phyloP scores from a whole-genome alignment of 1,140 invertebrate genomes.

The Leptinotarsa undecemlineata region DNA sequence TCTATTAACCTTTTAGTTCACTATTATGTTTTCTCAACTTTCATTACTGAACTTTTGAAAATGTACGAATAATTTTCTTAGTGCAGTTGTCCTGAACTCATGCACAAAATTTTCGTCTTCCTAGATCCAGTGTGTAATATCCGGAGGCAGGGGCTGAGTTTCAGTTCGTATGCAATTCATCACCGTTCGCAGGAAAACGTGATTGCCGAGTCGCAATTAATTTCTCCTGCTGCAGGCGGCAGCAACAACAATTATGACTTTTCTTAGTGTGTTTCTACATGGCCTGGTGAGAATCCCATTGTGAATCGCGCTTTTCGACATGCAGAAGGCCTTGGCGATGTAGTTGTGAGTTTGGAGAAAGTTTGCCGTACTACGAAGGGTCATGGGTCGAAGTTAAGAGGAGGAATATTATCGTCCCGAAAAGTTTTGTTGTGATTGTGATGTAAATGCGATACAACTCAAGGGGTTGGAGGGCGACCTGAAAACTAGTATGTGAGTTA shows the following conservation, averaged over 20 bases:
- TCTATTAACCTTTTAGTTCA: too few species aligned
- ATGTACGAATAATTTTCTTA: neutral
- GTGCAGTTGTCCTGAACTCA: neutral
- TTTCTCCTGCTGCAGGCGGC: conserved; percentile 9
- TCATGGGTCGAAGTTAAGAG: conserved; percentile 22
- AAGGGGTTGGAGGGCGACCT: conserved; percentile 7
- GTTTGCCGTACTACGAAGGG: conserved; percentile 5
- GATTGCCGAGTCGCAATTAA: conserved; percentile 20
- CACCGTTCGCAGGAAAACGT: conserved; percentile 20
- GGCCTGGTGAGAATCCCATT: neutral
- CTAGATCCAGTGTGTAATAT: conserved; percentile 10
- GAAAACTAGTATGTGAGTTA: conserved; percentile 11
- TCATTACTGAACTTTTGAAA: too few species aligned
- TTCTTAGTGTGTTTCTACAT: neutral
- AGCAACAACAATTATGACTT: neutral
- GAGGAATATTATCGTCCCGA: conserved; percentile 24
- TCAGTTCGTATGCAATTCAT: conserved; percentile 20
- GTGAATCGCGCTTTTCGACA: neutral
- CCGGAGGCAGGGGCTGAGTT: conserved; percentile 9
- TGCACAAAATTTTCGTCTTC: neutral
- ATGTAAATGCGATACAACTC: conserved; percentile 27
- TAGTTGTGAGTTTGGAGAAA: conserved; percentile 4
- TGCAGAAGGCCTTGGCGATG: neutral
- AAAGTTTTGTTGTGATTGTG: conserved; percentile 28
- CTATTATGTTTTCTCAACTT: too few species aligned